These are phyloP conservation scores for Julus scandinavius DNA, from an alignment of 2,888 invertebrate genomes.

Conservation along the genomic window DNA sequence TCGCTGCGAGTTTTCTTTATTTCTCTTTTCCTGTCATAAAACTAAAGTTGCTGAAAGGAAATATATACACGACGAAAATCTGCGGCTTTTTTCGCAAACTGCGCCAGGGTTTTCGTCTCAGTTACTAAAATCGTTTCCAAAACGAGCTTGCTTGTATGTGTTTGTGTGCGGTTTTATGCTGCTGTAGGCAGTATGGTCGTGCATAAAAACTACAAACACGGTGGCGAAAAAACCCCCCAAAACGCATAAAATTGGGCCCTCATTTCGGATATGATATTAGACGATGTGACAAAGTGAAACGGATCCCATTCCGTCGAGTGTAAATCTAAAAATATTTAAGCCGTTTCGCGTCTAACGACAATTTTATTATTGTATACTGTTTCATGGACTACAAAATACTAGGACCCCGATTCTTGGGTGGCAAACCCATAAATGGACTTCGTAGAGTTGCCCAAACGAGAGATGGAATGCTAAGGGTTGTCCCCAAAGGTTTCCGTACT, in stretches of 20 bases:
- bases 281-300: constrained; percentile 40
- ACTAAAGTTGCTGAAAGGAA: constrained; percentile 30
- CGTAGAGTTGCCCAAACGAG: not conserved
- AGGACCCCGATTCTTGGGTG: constrained; percentile 31
- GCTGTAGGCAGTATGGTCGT: constrained; percentile 14
- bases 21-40: constrained; percentile 35
- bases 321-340: constrained; percentile 39
- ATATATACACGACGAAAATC: constrained; percentile 13
- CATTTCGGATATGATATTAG: constrained; percentile 33
- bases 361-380: constrained; percentile 39
- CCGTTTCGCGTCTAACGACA: constrained; percentile 16
- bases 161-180: constrained; percentile 35
- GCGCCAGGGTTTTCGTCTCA: not conserved
- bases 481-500: not conserved
- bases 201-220: not conserved
- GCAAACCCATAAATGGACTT: constrained; percentile 35
- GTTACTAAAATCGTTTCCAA: constrained; percentile 34
- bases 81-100: constrained; percentile 5
- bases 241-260: constrained; percentile 42
- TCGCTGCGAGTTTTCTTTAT: constrained; percentile 4
- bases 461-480: not conserved
- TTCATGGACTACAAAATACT: constrained; percentile 26
- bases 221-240: not conserved
- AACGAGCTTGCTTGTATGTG: not conserved
- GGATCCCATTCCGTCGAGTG: constrained; percentile 38